Conservation (phyloP, 2,888 invertebrate genomes). For the Agonopterix heracliana region DNA sequence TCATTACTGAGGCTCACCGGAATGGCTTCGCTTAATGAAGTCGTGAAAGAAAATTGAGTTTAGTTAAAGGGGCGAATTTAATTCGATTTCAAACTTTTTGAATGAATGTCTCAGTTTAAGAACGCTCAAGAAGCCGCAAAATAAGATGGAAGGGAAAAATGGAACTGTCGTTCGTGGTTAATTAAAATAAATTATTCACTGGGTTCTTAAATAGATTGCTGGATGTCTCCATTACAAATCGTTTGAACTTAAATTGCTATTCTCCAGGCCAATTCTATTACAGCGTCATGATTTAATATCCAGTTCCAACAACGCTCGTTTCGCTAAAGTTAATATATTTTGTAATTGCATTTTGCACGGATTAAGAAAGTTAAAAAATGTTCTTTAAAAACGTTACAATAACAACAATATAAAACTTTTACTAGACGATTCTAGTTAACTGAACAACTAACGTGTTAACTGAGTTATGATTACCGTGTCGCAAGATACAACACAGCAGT, state of each 20-base stretch:
- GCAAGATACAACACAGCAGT: too few relatives aligned
- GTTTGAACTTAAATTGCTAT: constrained; percentile 19
- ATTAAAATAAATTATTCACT: constrained; percentile 68
- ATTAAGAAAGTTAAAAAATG: too few relatives aligned
- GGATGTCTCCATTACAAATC: constrained; percentile 51
- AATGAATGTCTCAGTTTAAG: constrained; percentile 66
- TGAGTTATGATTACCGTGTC: too few relatives aligned
- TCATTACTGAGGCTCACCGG: constrained; percentile 72
- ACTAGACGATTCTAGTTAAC: too few relatives aligned
- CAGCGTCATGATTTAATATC: constrained; percentile 5
- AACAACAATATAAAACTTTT: too few relatives aligned
- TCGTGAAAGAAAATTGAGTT: constrained; percentile 74
- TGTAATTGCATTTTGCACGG: too few relatives aligned
- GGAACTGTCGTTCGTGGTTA: constrained; percentile 56
- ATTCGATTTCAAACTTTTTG: constrained; percentile 72
- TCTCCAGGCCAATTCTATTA: constrained; percentile 8
- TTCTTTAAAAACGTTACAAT: too few relatives aligned
- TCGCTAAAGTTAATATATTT: too few relatives aligned
- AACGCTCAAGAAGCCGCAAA: constrained; percentile 52
- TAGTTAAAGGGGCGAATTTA: constrained; percentile 74
- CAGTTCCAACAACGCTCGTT: too few relatives aligned
- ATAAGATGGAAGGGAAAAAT: constrained; percentile 62
- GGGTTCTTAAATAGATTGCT: constrained; percentile 52
- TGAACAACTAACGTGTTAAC: too few relatives aligned
- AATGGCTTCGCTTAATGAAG: constrained; percentile 72